Base-by-base conservation (phyloP, 2,797 vertebrate genomes). In the Pteropus rufus region DNA sequence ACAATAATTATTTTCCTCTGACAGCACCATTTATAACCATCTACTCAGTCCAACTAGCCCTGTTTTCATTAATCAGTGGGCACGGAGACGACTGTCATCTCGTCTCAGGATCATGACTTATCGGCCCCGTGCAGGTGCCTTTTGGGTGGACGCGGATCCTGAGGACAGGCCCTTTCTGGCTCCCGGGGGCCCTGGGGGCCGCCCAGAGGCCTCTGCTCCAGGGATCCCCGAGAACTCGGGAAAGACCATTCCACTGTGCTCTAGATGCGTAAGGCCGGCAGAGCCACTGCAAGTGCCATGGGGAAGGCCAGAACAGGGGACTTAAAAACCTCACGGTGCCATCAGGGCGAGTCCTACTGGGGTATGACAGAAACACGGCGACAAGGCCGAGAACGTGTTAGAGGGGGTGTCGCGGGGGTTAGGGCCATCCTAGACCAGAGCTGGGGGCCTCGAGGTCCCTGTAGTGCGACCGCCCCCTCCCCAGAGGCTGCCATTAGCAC, bases 21-120 rank as follows among this genome's bases (percentile, higher is more conserved):
- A 98, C 98, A 98, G 98, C 97, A 94, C 97, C 98, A 98, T 99
- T 98, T 98, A 98, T 98, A 98, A 98, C 98, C 98, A 98, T 98
- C 98, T 98, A 98, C 98, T 98, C 98, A 97, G 98, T 98, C 98
- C 98, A 98, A 97, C 96, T 98, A 96, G 97, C 98, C 98, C 67
- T 97, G 98, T 98, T 98, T 98, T 96, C 98, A 98, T 98, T 98
- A 98, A 98, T 98, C 98, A 98, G 96, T 98, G 97, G 97, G 95
- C 98, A 97, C 96, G 97, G 98, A 97, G 98, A 98, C 76, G 95
- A 98, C 98, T 98, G 98, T 98, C 98, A 98, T 98, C 89, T 97
- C 98, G 98, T 98, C 98, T 93, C 97, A 97, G 98, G 98, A 98
- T 98, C 97, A 97, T 98, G 98, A 98, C 98, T 98, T 98, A 98